Base-by-base conservation (phyloP, 1,140 invertebrate genomes). In the Drosophila pseudoananassae region DNA sequence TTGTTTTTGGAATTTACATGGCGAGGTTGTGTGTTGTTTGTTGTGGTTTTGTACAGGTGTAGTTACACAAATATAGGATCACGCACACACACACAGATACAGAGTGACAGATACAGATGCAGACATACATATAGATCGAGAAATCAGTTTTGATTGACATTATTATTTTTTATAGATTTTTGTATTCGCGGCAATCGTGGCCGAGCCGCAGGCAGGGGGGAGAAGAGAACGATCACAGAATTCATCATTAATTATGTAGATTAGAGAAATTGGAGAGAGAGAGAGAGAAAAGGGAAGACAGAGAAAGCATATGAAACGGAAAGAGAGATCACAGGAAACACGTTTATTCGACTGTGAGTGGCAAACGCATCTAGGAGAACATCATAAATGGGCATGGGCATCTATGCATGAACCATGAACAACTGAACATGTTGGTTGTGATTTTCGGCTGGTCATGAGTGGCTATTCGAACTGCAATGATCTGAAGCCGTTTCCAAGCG, bases 321-420 rank as follows among this genome's bases (percentile, higher is more conserved):
- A 88, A 88, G 70, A 88, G 68, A 88, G 79, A 88, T 88, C 83
- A 88, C 83, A 88, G 70, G 70, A 73, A 68, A 79, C 59, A 89
- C 83, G 59, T 83, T 88, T 87, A 88, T 82, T 85, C 59, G 63
- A 66, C 73, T 65, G 71, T 45, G 43, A 57, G 46, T 55, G 15
- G 36, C 10, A 33, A 59, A 78, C 56, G 66, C 61, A 55, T 70
- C 78, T 77, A 73, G 50, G 43, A 75, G 65, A 82, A 76, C 54
- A 49, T 68, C 50, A 46, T 52, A 75, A 70, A 74, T 64, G 45
- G 47, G 7, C 50, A 74, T 64, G 45, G 47, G 7, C 50, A 29
- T 56, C 63, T 64, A 66, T 2, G 40, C n/a, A 43, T 43, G 59
- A 36, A 36, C 33, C 58, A 64, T 71, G 69, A 56, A 56, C 46